Base-by-base conservation (phyloP, 2,888 invertebrate species). In the Pterobdella sp. region DNA sequence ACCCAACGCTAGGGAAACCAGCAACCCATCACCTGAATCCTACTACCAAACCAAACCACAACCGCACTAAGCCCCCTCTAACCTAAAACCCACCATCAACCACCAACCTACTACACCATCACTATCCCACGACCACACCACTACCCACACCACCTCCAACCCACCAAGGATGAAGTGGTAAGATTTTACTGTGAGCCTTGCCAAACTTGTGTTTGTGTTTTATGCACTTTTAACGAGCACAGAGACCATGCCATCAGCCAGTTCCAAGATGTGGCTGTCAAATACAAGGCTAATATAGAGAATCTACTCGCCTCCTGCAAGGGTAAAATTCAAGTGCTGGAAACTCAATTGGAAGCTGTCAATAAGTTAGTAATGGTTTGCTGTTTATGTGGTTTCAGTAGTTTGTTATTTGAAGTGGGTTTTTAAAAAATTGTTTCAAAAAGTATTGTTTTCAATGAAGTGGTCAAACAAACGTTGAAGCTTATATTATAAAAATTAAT, bases 111-210 rank as follows among this genome's bases (percentile, higher is more conserved):
- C 63, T 14, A 10, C n/a, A 63, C 31, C 31, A 63, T n/a, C n/a
- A 79, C 78, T 29, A 49, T 18, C n/a, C 14, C 14, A 14, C 52
- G n/a, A n/a, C n/a, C n/a, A n/a, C n/a, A n/a, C n/a, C 14, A 49
- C n/a, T 49, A 49, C 14, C n/a, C 52, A 49, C 31, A 63, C n/a
- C 63, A 82, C 71, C 83, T 84, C 74, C 77, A 79, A 72, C n/a
- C n/a, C n/a, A n/a, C n/a, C n/a, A n/a, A n/a, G n/a, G 83, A 75
- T 34, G 76, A 76, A 70, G 76, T 76, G 1, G 75, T 76, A 14
- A 75, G 84, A 26, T 84, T 84, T 78, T 84, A 83, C 78, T 84
- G 84, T 74, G 84, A 84, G 77, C 82, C 82, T 0, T 84, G 84
- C 76, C 82, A 83, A 75, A 78, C 81, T 3, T 84, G 84, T 76